phyloP scores from a whole-genome alignment of 2,113 vertebrate genomes.

The Bufo gargarizans region DNA sequence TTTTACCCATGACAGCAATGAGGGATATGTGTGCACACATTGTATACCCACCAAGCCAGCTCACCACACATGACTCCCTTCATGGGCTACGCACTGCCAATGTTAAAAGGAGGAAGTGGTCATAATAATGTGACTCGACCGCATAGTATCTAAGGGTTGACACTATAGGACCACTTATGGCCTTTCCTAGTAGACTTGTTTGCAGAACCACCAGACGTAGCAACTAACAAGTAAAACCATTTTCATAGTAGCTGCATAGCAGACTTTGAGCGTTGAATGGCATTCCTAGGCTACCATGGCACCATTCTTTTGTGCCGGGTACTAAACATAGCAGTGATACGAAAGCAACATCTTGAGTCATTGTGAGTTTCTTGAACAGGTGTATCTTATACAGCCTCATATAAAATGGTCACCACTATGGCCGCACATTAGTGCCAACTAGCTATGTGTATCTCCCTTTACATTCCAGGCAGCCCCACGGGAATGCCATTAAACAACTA shows the following conservation, averaged over 20 bases:
- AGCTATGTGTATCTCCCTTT: not conserved
- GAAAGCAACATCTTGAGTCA: not conserved
- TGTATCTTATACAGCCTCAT: not conserved
- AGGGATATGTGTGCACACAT: too few relatives aligned
- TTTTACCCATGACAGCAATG: too few relatives aligned
- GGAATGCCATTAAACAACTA: not conserved
- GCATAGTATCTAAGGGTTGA: too few relatives aligned
- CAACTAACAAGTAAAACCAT: not conserved
- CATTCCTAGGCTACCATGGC: conserved; percentile 30
- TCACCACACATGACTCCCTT: too few relatives aligned
- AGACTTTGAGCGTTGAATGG: not conserved
- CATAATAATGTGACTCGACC: too few relatives aligned
- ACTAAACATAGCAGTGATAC: not conserved
- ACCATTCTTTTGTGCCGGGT: conserved; percentile 16
- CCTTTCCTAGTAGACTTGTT: not conserved
- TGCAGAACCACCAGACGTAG: not conserved
- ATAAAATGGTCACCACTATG: conserved; percentile 13
- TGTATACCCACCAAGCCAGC: too few relatives aligned
- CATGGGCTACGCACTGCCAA: too few relatives aligned
- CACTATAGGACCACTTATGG: not conserved
- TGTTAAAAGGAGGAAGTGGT: too few relatives aligned
- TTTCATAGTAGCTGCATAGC: not conserved
- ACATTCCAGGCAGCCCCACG: not conserved
- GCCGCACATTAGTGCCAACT: not conserved
- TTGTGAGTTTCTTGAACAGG: not conserved